Evolutionary conservation across 1,140 invertebrate species (phyloP).

Genomic region (Drosophila sproati): DNA sequence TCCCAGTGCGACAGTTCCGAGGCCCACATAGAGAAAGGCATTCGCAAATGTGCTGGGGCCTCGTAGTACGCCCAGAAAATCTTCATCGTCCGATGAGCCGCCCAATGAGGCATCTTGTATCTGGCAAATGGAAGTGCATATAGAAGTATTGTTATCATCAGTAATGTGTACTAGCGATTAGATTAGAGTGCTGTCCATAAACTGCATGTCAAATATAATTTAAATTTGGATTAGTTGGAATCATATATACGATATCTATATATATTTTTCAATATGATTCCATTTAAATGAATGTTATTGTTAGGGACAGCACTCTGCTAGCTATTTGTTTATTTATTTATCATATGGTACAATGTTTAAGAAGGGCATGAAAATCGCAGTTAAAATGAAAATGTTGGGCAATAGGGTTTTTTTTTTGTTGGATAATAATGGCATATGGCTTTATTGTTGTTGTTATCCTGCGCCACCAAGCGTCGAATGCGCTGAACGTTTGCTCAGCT

Average conservation of each 20-base stretch:
- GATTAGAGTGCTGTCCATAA: not conserved
- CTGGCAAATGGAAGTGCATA: constrained; percentile 46
- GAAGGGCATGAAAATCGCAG: constrained; percentile 36
- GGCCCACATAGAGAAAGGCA: constrained; percentile 92
- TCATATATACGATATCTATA: not conserved
- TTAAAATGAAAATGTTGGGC: constrained; percentile 31
- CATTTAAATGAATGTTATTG: no score
- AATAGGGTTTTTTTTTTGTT: constrained; percentile 9
- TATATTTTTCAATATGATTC: not conserved
- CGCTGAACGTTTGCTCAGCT: constrained; percentile 60
- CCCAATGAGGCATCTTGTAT: constrained; percentile 84
- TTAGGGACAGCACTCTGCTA: constrained; percentile 4
- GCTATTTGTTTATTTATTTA: not conserved
- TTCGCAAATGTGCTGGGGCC: constrained; percentile 89
- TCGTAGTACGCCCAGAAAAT: constrained; percentile 85
- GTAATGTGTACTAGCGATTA: not conserved
- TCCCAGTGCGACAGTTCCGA: constrained; percentile 92
- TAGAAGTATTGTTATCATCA: not conserved
- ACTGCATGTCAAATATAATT: no score
- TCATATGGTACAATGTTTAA: not conserved
- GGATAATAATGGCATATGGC: constrained; percentile 21
- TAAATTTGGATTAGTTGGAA: not conserved
- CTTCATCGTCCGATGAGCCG: constrained; percentile 84
- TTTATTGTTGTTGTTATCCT: constrained; percentile 40
- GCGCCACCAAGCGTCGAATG: constrained; percentile 60